A percentile compares a stretch with the other conserved stretches of the same genome.
These are phyloP conservation scores for Sebastes iracundus DNA, from an alignment of 2,797 vertebrate genomes.

Conservation along the genomic window DNA sequence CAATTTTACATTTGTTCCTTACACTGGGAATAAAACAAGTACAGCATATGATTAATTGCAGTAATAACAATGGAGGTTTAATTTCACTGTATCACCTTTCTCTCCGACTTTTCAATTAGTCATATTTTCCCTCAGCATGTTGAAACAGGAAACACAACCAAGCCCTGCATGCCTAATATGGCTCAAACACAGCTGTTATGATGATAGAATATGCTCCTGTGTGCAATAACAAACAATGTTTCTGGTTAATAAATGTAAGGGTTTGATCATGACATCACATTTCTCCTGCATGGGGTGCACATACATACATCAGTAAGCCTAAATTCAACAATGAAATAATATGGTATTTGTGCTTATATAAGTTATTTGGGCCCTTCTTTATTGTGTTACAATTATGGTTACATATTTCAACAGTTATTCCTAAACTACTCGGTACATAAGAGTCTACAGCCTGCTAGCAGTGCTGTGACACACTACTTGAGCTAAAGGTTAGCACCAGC, in stretches of 20 bases:
- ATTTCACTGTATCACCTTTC: constrained; percentile 56
- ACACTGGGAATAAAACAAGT: constrained; percentile 56
- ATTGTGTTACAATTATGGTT: neutral
- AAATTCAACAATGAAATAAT: neutral
- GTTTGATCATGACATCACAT: constrained; percentile 10
- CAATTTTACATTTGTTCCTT: constrained; percentile 24
- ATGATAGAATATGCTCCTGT: constrained; percentile 60
- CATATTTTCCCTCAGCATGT: constrained; percentile 24
- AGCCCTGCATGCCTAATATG: constrained; percentile 15
- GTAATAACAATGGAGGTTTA: constrained; percentile 57
- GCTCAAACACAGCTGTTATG: constrained; percentile 52
- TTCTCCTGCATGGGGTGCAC: neutral
- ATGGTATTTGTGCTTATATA: neutral
- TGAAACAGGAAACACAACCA: constrained; percentile 37
- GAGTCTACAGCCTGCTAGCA: neutral
- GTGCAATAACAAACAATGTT: constrained; percentile 68
- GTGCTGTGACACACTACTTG: neutral
- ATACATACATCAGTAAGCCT: neutral
- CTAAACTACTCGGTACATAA: no score
- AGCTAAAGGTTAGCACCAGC: neutral
- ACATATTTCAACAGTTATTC: neutral
- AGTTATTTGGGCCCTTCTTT: neutral
- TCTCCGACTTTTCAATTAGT: constrained; percentile 42
- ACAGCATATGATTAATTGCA: constrained; percentile 68
- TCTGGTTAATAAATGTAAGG: constrained; percentile 61